Evolutionary conservation across 2,888 invertebrate species (phyloP).

Genomic region (Andrena trimmerana): DNA sequence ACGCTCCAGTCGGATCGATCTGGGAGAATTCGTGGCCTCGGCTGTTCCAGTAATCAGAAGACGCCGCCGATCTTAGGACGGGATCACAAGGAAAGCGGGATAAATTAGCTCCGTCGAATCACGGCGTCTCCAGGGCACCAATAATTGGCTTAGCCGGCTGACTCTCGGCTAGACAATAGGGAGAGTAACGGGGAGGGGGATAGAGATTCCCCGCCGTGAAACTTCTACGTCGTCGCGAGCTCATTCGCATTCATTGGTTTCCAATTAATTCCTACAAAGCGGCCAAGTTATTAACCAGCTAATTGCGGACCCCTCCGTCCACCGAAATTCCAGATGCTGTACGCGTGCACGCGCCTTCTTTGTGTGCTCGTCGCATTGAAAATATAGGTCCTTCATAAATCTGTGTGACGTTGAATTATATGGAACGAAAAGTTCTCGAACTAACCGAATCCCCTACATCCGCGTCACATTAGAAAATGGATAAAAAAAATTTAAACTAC

Average conservation of each 20-base stretch:
- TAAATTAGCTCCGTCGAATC: constrained; percentile 78
- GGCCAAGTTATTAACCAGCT: constrained; percentile 80
- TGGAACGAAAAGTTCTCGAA: constrained; percentile 48
- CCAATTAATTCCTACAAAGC: constrained; percentile 82
- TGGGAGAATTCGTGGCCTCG: constrained; percentile 22
- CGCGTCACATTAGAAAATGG: neutral
- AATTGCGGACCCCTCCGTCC: constrained; percentile 73
- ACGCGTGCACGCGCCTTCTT: neutral
- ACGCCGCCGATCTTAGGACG: constrained; percentile 44
- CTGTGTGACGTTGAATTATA: constrained; percentile 36
- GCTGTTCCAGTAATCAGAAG: constrained; percentile 50
- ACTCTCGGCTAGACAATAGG: constrained; percentile 77
- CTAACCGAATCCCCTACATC: constrained; percentile 22
- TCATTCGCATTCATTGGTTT: constrained; percentile 82
- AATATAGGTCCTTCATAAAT: constrained; percentile 42
- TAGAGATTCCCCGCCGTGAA: constrained; percentile 66
- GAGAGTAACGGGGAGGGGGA: constrained; percentile 19
- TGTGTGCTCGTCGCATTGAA: constrained; percentile 24
- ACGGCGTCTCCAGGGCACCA: constrained; percentile 73
- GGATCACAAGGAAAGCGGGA: constrained; percentile 62
- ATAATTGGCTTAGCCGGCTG: constrained; percentile 80
- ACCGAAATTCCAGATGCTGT: constrained; percentile 38
- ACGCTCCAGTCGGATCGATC: constrained; percentile 16
- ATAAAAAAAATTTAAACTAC: too few relatives aligned
- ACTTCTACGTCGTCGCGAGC: constrained; percentile 75